These are phyloP conservation scores for Alethe diademata DNA, from an alignment of 2,113 vertebrate species.

Conservation along the genomic window DNA sequence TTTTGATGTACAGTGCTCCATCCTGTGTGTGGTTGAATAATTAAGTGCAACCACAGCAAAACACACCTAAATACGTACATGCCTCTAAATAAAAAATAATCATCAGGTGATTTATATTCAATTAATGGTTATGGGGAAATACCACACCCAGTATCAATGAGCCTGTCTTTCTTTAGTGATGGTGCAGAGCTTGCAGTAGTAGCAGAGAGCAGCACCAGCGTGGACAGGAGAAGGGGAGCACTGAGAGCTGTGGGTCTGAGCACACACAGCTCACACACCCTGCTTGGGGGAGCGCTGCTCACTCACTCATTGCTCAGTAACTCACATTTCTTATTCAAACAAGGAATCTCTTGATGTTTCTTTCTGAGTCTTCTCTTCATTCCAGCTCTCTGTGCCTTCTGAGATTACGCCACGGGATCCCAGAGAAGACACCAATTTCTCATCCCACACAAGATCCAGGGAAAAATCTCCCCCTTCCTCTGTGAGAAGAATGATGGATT, in stretches of 20 bases:
- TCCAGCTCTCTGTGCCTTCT: not conserved
- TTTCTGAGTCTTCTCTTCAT: not conserved
- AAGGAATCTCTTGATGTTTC: not conserved
- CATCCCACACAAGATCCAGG: fast-evolving
- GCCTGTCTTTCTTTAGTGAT: not conserved
- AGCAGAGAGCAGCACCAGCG: not conserved
- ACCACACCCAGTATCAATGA: not conserved
- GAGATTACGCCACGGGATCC: fast-evolving
- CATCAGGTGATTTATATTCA: not conserved
- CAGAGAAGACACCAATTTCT: not conserved
- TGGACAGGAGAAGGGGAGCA: not conserved
- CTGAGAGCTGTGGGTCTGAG: not conserved
- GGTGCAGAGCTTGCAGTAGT: not conserved
- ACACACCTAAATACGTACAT: fast-evolving
- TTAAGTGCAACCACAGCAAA: not conserved
- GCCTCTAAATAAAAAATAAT: not conserved
- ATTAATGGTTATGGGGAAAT: not conserved
- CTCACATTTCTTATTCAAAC: not conserved
- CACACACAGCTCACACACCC: not conserved
- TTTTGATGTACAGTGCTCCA: not conserved
- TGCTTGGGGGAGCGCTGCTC: not conserved
- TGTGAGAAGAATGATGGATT: too few species aligned
- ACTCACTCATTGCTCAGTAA: not conserved
- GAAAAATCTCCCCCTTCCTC: not conserved
- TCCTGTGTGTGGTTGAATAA: fast-evolving